These are phyloP conservation scores for Neopelma chrysocephalum DNA, from an alignment of 2,797 vertebrate species.

Conservation along the genomic window DNA sequence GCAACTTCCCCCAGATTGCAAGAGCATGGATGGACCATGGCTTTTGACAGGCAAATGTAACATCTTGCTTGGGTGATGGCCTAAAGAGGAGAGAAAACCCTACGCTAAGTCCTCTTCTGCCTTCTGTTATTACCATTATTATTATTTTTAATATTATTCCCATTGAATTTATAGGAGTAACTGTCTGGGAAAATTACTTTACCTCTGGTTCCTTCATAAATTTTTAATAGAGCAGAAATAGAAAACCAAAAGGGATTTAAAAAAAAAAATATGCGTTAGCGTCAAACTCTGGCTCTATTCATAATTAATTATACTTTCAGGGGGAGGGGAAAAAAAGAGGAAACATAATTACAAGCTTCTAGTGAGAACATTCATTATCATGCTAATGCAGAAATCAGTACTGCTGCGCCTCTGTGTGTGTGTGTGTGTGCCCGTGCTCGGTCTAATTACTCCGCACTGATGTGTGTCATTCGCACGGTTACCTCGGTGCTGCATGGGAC, in stretches of 20 bases:
- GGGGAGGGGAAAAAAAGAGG: slow-evolving; percentile 62
- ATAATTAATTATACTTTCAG: slow-evolving; percentile 77
- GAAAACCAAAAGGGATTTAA: slow-evolving; percentile 58
- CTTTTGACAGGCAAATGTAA: background rate
- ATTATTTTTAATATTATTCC: background rate
- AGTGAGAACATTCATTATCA: slow-evolving; percentile 79
- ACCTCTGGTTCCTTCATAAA: slow-evolving; percentile 59
- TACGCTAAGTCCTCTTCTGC: background rate
- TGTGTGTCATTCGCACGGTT: slow-evolving; percentile 44
- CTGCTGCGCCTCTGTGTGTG: slow-evolving; percentile 1
- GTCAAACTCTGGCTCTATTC: slow-evolving; percentile 66
- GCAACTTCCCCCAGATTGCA: background rate
- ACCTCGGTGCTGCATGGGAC: background rate
- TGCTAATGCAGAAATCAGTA: slow-evolving; percentile 70
- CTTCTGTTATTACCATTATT: background rate
- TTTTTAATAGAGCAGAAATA: slow-evolving; percentile 69
- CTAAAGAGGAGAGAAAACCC: background rate
- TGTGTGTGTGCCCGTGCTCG: background rate
- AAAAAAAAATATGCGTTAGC: background rate
- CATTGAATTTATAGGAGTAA: slow-evolving; percentile 36
- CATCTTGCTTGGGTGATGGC: background rate
- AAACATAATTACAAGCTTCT: slow-evolving; percentile 77
- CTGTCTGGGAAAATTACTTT: slow-evolving; percentile 59
- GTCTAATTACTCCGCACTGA: slow-evolving; percentile 59
- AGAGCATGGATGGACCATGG: fast-evolving